A percentile compares a stretch with the other conserved stretches of the same genome.
These are phyloP conservation scores for Euclidia mi DNA, from an alignment of 2,888 invertebrate species.

Conservation along the genomic window DNA sequence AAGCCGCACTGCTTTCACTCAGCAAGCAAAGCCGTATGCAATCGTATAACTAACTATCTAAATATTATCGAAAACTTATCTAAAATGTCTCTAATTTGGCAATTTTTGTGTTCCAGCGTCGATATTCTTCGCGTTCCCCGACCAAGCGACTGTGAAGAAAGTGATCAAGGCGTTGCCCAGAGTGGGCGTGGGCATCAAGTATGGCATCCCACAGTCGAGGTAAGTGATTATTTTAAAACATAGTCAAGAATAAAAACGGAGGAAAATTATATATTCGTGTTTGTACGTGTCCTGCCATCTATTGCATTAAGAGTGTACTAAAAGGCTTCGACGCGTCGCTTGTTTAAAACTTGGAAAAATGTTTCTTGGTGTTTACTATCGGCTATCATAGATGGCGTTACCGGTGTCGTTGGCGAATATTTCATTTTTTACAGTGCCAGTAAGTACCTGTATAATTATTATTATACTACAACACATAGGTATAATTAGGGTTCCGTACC, in stretches of 20 bases:
- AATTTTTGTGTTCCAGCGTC: constrained; percentile 93
- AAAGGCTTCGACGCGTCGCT: constrained; percentile 44
- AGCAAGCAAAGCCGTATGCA: neutral
- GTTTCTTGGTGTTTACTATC: constrained; percentile 4
- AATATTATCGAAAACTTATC: neutral
- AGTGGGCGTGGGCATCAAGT: constrained; percentile 99
- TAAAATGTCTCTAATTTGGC: too few species aligned
- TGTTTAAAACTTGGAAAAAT: constrained; percentile 6
- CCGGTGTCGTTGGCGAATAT: constrained; percentile 11
- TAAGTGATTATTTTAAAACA: constrained; percentile 74
- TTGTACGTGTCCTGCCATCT: constrained; percentile 58
- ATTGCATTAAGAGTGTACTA: constrained; percentile 39
- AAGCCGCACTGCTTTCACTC: constrained; percentile 1
- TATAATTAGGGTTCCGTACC: too few species aligned
- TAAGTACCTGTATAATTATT: too few species aligned
- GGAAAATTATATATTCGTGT: too few species aligned
- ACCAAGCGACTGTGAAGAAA: constrained; percentile 99
- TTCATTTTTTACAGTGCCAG: too few species aligned
- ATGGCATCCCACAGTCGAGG: constrained; percentile 99
- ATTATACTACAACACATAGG: too few species aligned
- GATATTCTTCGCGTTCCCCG: constrained; percentile 99
- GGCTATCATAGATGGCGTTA: constrained; percentile 55
- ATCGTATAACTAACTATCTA: neutral
- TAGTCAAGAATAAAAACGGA: neutral
- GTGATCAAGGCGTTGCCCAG: constrained; percentile 99